These are phyloP conservation scores for Otus sunia DNA, from an alignment of 2,113 vertebrate genomes.

Conservation along the genomic window DNA sequence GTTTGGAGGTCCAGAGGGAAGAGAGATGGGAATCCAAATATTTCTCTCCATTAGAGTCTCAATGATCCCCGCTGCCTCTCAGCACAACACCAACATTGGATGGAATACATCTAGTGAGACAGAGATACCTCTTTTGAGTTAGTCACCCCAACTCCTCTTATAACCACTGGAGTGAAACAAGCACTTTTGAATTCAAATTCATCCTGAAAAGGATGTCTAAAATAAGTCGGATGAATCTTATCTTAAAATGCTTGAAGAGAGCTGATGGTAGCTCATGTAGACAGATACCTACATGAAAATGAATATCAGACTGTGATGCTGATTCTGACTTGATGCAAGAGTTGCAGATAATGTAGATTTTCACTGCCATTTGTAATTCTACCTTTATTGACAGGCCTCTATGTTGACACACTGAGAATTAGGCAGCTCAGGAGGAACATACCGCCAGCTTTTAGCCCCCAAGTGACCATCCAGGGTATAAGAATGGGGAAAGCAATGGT, in stretches of 20 bases:
- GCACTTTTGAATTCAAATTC: neutral
- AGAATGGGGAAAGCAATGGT: neutral
- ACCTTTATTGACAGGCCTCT: neutral
- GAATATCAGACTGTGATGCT: neutral
- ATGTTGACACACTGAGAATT: neutral
- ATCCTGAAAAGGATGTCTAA: neutral
- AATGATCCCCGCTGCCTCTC: neutral
- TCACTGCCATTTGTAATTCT: neutral
- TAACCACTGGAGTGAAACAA: neutral
- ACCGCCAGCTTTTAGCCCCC: neutral
- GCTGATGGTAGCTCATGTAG: neutral
- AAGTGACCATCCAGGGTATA: neutral
- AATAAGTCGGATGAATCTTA: neutral
- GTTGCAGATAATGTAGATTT: neutral
- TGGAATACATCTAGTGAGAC: neutral
- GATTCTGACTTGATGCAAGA: neutral
- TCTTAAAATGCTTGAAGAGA: neutral
- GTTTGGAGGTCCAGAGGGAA: neutral
- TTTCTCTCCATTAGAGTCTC: neutral
- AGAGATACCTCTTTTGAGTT: neutral
- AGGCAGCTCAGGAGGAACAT: neutral
- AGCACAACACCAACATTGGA: neutral
- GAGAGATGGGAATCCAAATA: neutral
- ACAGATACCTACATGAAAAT: neutral
- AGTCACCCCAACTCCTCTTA: neutral